Conservation (phyloP, 2,888 invertebrate species). For the Abscondita cerata region DNA sequence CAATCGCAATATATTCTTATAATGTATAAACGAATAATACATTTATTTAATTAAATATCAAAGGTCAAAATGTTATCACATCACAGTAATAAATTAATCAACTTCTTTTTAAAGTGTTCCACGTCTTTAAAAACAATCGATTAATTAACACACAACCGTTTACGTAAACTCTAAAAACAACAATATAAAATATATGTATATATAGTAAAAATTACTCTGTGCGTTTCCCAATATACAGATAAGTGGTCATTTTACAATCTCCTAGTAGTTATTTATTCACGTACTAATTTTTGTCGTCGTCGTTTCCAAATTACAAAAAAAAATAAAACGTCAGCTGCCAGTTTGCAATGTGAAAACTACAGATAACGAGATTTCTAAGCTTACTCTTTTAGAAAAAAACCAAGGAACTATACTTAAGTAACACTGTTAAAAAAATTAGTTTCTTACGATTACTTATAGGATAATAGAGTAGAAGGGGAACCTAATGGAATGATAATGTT, state of each 20-base stretch:
- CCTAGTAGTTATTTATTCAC: conserved; percentile 10
- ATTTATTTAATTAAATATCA: conserved; percentile 5
- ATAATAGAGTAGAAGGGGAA: conserved; percentile 18
- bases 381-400: conserved; percentile 22
- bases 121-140: conserved; percentile 46
- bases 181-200: conserved; percentile 52
- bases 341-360: conserved; percentile 16
- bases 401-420: conserved; percentile 38
- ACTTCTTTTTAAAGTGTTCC: conserved; percentile 49
- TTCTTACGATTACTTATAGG: conserved; percentile 23
- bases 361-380: no score
- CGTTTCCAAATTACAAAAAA: conserved; percentile 5
- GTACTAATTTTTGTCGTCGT: not conserved
- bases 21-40: conserved; percentile 11
- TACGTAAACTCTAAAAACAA: conserved; percentile 51
- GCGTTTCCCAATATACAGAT: conserved; percentile 58
- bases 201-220: conserved; percentile 47
- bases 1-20: conserved; percentile 16
- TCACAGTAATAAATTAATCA: conserved; percentile 48
- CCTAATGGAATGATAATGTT: conserved; percentile 30
- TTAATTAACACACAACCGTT: conserved; percentile 51
- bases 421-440: conserved; percentile 32
- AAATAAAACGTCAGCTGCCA: conserved; percentile 26
- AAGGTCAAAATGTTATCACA: conserved; percentile 40
- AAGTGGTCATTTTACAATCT: conserved; percentile 38